phyloP scores from a whole-genome alignment of 2,797 vertebrate genomes.

The Paguma larvata region DNA sequence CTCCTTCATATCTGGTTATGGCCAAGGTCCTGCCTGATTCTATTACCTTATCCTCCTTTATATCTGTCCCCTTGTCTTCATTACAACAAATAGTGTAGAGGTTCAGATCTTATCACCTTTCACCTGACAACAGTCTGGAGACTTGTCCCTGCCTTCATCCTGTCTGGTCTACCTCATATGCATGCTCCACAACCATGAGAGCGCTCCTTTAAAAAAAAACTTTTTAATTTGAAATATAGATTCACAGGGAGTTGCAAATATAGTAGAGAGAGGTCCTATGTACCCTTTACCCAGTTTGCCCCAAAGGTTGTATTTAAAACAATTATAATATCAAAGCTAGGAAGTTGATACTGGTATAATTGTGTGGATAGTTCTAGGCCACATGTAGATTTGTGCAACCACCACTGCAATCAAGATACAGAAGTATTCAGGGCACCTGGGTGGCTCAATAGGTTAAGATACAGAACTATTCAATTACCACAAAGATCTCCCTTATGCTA shows the following conservation, averaged over 20 bases:
- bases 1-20: background rate
- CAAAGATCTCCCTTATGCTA: background rate
- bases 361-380: background rate
- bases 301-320: slow-evolving; percentile 19
- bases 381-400: background rate
- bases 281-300: background rate
- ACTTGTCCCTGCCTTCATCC: background rate
- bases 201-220: background rate
- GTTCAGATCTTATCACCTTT: background rate
- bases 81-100: background rate
- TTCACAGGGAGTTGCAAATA: slow-evolving; percentile 22
- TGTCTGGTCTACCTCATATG: background rate
- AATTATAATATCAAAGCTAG: slow-evolving; percentile 12
- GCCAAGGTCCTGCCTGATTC: background rate
- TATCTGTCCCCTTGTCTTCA: background rate
- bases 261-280: background rate
- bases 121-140: background rate
- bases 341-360: background rate
- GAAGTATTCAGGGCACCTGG: background rate
- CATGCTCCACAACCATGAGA: background rate
- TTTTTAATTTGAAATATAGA: slow-evolving; percentile 19
- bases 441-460: background rate
- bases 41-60: background rate
- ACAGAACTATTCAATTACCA: slow-evolving; percentile 27
- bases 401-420: background rate